Conservation (phyloP, 2,797 vertebrate genomes). For the Prunella strophiata region DNA sequence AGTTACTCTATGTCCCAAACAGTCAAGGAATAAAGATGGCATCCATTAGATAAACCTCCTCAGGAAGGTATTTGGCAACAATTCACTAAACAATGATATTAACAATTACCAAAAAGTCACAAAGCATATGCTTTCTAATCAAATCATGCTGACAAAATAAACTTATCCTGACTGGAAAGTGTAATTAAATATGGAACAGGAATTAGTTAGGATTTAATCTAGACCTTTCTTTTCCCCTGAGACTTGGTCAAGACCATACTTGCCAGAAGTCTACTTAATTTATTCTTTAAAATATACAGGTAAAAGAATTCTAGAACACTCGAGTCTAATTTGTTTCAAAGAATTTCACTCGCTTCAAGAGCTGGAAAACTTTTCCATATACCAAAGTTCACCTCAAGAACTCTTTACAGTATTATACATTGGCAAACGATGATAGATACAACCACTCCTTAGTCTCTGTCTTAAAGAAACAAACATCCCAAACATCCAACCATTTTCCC, state of each 20-base stretch:
- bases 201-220: neutral
- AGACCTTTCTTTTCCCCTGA: neutral
- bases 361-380: neutral
- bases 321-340: neutral
- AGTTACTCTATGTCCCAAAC: neutral
- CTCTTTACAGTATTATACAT: neutral
- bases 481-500: neutral
- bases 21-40: neutral
- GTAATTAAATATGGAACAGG: neutral
- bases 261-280: neutral
- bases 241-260: neutral
- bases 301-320: neutral
- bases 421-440: neutral
- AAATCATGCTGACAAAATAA: neutral
- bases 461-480: neutral
- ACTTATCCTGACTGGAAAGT: neutral
- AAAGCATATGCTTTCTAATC: neutral
- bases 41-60: neutral
- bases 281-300: neutral
- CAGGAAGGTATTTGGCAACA: neutral
- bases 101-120: neutral
- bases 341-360: neutral
- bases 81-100: neutral
- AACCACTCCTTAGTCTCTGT: neutral
- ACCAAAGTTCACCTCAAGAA: neutral